A percentile compares a stretch with the other conserved stretches of the same genome.
phyloP scores from a whole-genome alignment of 2,113 vertebrate genomes.

The Zosterops lateralis region DNA sequence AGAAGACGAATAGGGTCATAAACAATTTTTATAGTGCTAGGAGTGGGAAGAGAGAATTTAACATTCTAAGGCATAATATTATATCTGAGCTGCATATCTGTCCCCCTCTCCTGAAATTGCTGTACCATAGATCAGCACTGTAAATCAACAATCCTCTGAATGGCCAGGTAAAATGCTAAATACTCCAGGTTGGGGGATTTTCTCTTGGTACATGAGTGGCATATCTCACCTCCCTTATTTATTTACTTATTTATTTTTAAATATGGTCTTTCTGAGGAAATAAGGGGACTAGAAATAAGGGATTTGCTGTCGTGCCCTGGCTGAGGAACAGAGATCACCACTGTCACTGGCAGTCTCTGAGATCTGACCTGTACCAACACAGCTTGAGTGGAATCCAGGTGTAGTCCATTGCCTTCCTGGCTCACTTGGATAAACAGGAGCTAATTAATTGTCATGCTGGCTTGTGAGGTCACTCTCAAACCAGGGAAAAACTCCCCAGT shows the following conservation, averaged over 20 bases:
- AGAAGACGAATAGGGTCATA: neutral
- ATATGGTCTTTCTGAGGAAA: neutral
- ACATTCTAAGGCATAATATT: neutral
- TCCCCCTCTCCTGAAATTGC: neutral
- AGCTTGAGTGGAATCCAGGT: neutral
- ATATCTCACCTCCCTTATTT: neutral
- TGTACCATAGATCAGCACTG: neutral
- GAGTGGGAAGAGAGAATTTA: neutral
- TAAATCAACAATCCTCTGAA: neutral
- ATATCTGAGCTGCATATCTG: rapidly evolving
- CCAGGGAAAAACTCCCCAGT: neutral
- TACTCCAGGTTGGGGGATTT: neutral
- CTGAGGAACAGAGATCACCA: neutral
- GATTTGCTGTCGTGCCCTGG: neutral
- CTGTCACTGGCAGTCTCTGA: neutral
- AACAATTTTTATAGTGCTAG: neutral
- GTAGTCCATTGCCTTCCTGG: neutral
- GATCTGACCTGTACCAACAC: neutral
- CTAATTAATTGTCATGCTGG: neutral
- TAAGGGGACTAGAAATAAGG: neutral
- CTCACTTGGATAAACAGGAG: neutral
- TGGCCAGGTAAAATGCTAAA: neutral
- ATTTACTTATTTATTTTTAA: neutral
- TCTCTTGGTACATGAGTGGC: neutral
- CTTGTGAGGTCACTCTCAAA: neutral